Evolutionary conservation across 1,140 invertebrate species (phyloP).

Genomic region (Drosophila ananassae): DNA sequence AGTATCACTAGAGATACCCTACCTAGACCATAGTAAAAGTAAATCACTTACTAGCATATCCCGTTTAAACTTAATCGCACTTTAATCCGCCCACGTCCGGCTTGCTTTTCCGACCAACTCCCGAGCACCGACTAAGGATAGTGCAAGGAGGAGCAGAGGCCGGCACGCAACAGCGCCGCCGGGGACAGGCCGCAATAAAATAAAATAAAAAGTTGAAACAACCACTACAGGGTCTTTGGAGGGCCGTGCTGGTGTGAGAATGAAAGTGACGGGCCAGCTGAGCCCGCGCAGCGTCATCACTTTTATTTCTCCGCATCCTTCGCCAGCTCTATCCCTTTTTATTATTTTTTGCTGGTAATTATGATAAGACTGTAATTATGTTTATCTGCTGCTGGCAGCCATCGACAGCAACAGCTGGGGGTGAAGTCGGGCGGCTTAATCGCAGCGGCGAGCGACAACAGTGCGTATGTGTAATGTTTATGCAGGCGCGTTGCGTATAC

Average conservation of each 20-base stretch:
- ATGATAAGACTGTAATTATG: slow-evolving; percentile 81
- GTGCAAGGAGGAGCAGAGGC: slow-evolving; percentile 13
- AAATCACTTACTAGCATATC: not conserved
- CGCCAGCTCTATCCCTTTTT: slow-evolving; percentile 25
- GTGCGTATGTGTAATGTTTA: slow-evolving; percentile 68
- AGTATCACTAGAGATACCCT: too few relatives aligned
- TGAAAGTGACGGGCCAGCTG: slow-evolving; percentile 45
- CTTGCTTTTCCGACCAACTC: not conserved
- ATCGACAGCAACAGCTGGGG: slow-evolving; percentile 34
- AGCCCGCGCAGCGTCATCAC: slow-evolving; percentile 55
- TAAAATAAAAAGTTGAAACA: slow-evolving; percentile 78
- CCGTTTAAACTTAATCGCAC: not conserved
- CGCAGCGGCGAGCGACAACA: slow-evolving; percentile 29
- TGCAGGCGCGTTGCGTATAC: slow-evolving; percentile 60
- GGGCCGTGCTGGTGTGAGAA: slow-evolving; percentile 30
- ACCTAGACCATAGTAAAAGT: too few relatives aligned
- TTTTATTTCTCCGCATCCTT: slow-evolving; percentile 13
- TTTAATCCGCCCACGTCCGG: slow-evolving; percentile 15
- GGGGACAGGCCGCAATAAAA: slow-evolving; percentile 74
- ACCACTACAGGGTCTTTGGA: slow-evolving; percentile 24
- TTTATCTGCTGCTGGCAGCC: slow-evolving; percentile 74
- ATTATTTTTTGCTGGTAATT: slow-evolving; percentile 60
- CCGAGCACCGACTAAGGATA: slow-evolving; percentile 32
- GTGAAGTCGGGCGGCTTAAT: slow-evolving; percentile 26
- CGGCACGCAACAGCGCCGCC: slow-evolving; percentile 66